Evolutionary conservation across 2,888 invertebrate genomes (phyloP), one percentile per base, ranked within the genome.

Genomic region (Bursaphelenchus okinawaensis): DNA sequence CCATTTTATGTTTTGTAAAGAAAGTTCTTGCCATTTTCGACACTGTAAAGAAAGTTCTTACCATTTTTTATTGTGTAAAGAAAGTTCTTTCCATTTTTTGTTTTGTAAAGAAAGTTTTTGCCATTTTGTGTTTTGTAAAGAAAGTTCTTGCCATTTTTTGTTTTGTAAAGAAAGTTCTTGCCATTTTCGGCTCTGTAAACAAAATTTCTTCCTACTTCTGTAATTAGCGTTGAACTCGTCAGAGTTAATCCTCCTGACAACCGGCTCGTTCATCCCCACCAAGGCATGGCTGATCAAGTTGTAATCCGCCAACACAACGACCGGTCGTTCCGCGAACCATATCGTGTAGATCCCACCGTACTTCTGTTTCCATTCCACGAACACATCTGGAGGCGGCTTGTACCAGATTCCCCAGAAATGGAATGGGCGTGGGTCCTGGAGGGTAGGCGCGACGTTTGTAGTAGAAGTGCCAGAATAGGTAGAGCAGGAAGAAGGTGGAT

Each of bases 251-350:
- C 54, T 23, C 12, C 19, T 19, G 2, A 55, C 55, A 24, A 62
- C 54, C 8, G 55, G 26, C 19, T 62, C 62, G 16, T 27, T 31
- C 9, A 55, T 24, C n/a, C 24, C 27, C 12, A 58, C 27, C 27
- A 62, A 54, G 4, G 55, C 52, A 23, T 26, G 28, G 9, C 28
- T n/a, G 52, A 62, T 62, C 7, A 40, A 20, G 22, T 52, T 40
- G 50, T 62, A 61, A 52, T 62, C 62, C n/a, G 56, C 55, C 19
- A 62, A 51, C 8, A 52, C 55, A 4, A 62, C 62, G n/a, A 54
- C 24, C 16, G 62, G 62, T n/a, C 29, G 29, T 9, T 57, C 57
- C 2, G 55, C 59, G 12, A 29, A 31, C 62, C 62, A 62, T 19
- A 51, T 56, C 9, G 62, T 62, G 29, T 28, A 62, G n/a, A 62